phyloP scores from a whole-genome alignment of 2,797 vertebrate genomes.

The Cyprinella venusta region DNA sequence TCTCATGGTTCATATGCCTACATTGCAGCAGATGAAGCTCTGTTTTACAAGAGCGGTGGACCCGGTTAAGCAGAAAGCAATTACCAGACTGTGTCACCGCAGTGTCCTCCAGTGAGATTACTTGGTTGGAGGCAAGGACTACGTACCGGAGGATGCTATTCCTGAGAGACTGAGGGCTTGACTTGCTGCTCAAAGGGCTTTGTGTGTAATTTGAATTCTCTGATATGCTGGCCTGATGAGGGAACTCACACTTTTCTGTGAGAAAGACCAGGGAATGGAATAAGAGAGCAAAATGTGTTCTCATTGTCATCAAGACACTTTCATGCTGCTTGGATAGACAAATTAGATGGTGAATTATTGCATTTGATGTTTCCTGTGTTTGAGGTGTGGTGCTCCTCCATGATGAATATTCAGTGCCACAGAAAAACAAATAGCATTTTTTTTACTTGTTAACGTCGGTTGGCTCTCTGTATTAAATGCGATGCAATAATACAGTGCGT shows the following conservation, averaged over 20 bases:
- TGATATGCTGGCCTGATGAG: conserved; percentile 49
- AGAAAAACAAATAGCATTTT: not conserved
- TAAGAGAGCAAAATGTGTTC: not conserved
- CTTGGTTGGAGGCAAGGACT: conserved; percentile 58
- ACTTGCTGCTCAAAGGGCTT: conserved; percentile 47
- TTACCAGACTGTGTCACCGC: conserved; percentile 58
- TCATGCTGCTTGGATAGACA: conserved; percentile 1
- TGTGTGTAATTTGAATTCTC: conserved; percentile 54
- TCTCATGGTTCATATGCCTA: conserved; percentile 46
- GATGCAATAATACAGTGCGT: not conserved
- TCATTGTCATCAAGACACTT: not conserved
- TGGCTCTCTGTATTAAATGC: not conserved
- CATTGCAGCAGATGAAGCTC: conserved; percentile 47
- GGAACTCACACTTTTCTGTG: not conserved
- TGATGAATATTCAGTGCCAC: not conserved
- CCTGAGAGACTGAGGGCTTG: conserved; percentile 54
- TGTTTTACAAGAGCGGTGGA: conserved; percentile 58
- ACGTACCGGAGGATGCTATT: conserved; percentile 55
- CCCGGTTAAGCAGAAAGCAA: conserved; percentile 60
- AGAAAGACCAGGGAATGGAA: not conserved
- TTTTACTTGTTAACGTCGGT: not conserved
- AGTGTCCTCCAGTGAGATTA: conserved; percentile 62
- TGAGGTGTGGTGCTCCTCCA: not conserved
- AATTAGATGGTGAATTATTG: not conserved
- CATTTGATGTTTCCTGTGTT: not conserved